Conservation (phyloP, 64 coral and sea anemone genomes). For the Hydrozoanthus tunicans region DNA sequence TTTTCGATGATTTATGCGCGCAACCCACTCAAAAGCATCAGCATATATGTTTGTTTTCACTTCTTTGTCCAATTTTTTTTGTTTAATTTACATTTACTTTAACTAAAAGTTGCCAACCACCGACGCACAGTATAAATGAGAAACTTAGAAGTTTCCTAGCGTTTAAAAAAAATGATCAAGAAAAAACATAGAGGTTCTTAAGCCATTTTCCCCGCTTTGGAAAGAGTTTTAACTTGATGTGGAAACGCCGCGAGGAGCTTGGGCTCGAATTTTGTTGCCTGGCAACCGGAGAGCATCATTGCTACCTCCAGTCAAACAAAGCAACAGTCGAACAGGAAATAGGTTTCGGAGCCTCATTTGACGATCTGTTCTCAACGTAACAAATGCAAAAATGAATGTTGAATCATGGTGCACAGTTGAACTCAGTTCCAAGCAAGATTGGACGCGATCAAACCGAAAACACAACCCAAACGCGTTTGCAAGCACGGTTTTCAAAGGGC, state of each 20-base stretch:
- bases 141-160: no score
- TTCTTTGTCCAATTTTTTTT: no score
- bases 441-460: constrained; percentile 87
- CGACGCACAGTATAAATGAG: no score
- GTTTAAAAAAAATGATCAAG: no score
- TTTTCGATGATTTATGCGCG: no score
- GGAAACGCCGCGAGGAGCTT: background rate
- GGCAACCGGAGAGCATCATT: constrained; percentile 5
- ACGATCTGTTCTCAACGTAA: background rate
- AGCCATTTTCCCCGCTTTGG: no score
- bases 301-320: background rate
- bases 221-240: no score
- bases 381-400: constrained; percentile 73
- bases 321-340: constrained; percentile 21
- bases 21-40: no score
- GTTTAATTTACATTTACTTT: no score
- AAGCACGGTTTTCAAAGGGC: constrained; percentile 88
- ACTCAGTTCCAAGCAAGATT: constrained; percentile 90
- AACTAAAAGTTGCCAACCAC: no score
- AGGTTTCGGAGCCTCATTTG: background rate
- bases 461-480: constrained; percentile 78
- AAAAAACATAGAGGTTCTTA: no score
- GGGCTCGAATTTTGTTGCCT: constrained; percentile 38
- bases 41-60: no score
- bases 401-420: constrained; percentile 96